Percentiles rank a stretch among this genome's conserved stretches.
Conservation (phyloP, 2,888 invertebrate species). For the Stenodera caucasica region DNA sequence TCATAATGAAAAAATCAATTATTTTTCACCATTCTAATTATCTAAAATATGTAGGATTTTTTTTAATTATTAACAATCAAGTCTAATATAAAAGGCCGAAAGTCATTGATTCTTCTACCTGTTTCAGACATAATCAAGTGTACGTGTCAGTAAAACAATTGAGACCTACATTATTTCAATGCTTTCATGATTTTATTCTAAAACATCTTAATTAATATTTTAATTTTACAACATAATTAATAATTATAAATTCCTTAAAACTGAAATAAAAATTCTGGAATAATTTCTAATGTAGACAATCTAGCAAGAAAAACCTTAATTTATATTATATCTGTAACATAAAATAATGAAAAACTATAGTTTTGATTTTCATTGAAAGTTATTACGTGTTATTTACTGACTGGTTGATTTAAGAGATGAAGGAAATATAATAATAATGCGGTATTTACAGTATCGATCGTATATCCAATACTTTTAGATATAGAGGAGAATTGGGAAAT, state of each 20-base stretch:
- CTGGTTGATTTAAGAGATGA: background rate
- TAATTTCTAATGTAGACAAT: too few relatives aligned
- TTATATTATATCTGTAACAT: too few relatives aligned
- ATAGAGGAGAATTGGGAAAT: slow-evolving; percentile 7
- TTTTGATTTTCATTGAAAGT: background rate
- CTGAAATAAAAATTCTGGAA: too few relatives aligned
- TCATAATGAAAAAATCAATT: background rate
- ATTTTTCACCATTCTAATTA: background rate
- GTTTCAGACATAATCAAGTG: background rate
- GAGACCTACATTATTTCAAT: background rate
- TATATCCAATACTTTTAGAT: slow-evolving; percentile 1
- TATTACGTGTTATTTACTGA: slow-evolving; percentile 6
- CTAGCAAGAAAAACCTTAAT: too few relatives aligned
- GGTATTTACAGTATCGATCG: slow-evolving; percentile 25
- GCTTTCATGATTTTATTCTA: background rate
- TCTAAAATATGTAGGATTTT: too few relatives aligned
- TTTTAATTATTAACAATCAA: too few relatives aligned
- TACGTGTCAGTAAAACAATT: background rate
- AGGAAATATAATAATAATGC: slow-evolving; percentile 20
- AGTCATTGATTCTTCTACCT: too few relatives aligned
- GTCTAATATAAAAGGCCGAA: too few relatives aligned
- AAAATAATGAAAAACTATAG: too few relatives aligned
- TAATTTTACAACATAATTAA: too few relatives aligned
- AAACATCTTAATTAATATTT: too few relatives aligned
- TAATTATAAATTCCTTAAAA: too few relatives aligned